Conservation (phyloP, 2,888 invertebrate genomes). For the Agelastica alni region DNA sequence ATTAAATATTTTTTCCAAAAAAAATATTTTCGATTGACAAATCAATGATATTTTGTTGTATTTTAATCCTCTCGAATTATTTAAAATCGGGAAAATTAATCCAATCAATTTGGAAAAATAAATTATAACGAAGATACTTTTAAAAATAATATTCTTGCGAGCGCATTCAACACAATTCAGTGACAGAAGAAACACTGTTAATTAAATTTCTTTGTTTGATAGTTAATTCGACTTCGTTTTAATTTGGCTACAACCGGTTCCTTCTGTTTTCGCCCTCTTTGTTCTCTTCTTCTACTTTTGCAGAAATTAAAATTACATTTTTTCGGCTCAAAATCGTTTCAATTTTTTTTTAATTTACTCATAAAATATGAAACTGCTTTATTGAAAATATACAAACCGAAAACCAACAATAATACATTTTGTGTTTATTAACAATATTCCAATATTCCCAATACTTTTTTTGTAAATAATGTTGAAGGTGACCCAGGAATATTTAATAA, state of each 20-base stretch:
- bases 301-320: constrained; percentile 2
- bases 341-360: neutral
- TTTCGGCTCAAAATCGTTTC: neutral
- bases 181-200: constrained; percentile 25
- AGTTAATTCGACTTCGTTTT: constrained; percentile 38
- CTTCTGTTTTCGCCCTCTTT: constrained; percentile 18
- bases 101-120: constrained; percentile 2
- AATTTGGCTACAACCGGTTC: constrained; percentile 32
- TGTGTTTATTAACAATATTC: too few species aligned
- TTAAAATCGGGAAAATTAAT: too few species aligned
- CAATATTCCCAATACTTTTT: too few species aligned
- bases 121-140: constrained; percentile 4
- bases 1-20: too few species aligned
- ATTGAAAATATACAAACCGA: too few species aligned
- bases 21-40: too few species aligned
- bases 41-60: too few species aligned
- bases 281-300: neutral
- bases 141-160: neutral
- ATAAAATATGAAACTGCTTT: too few species aligned
- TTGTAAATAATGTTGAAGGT: too few species aligned
- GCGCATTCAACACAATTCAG: neutral
- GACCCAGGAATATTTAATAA: too few species aligned
- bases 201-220: constrained; percentile 40
- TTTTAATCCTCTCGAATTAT: too few species aligned
- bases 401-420: too few species aligned